Percentiles rank a stretch among this genome's conserved stretches.
phyloP scores from a whole-genome alignment of 1,140 invertebrate species.

The Hylaeus volcanicus region DNA sequence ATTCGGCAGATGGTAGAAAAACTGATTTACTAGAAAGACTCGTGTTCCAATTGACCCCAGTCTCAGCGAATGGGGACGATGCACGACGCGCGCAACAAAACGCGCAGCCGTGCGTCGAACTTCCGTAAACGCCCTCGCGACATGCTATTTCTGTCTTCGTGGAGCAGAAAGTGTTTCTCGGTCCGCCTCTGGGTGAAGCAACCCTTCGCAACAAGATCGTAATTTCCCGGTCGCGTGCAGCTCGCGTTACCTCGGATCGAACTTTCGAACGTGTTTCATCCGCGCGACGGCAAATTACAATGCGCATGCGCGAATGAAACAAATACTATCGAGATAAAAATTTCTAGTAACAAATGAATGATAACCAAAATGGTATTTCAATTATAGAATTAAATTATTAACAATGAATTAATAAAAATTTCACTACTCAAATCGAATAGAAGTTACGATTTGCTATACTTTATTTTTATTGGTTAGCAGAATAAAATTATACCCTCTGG shows the following conservation, averaged over 20 bases:
- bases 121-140: slow-evolving; percentile 33
- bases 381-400: too few species aligned
- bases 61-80: neutral
- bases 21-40: too few species aligned
- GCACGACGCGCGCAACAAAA: neutral
- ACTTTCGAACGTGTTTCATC: slow-evolving; percentile 60
- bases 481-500: too few species aligned
- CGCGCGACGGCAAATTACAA: slow-evolving; percentile 54
- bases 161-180: slow-evolving; percentile 9
- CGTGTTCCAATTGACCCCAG: too few species aligned
- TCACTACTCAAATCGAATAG: too few species aligned
- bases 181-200: neutral
- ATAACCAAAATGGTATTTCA: too few species aligned
- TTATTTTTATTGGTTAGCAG: too few species aligned
- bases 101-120: neutral
- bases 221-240: slow-evolving; percentile 40
- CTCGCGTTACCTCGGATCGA: neutral
- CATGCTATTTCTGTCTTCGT: neutral
- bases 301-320: neutral
- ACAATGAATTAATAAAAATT: too few species aligned
- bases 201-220: neutral
- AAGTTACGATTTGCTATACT: too few species aligned
- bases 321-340: too few species aligned
- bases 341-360: too few species aligned
- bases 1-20: too few species aligned